Base-by-base conservation (phyloP, 2,113 vertebrate genomes). In the Toxotes chatareus region DNA sequence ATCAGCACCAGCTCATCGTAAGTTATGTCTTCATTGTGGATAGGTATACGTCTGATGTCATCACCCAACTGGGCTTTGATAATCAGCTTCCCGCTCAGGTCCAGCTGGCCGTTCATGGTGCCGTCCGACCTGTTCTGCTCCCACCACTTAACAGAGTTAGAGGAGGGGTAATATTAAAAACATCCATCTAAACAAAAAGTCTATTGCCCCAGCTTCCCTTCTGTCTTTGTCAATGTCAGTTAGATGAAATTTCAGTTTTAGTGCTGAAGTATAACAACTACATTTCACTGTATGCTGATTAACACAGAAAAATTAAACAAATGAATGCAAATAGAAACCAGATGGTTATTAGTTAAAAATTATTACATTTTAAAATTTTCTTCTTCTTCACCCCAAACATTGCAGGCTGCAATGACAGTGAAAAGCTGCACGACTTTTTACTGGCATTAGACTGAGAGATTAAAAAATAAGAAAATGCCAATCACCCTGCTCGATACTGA, bases 11-110 rank as follows among this genome's bases (percentile, higher is more conserved):
- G 95, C 80, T 99, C 98, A 88, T 99, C 98, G 5, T 99, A 99
- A 51, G 98, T 99, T 80, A 99, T 99, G 91, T 99, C 98, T 94
- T 99, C 98, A 91, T 99, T 99, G 86, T 99, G 98, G 92, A 99
- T 99, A 64, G 98, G 98, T 92, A 99, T 99, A 87, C 98, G 96
- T 65, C 98, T 95, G 90, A 99, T 99, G 91, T 99, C 98, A 21
- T 99, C 98, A 3, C 98, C 98, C 90, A 99, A 89, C 91, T 99
- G 98, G 93, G 98, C 98, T 96, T 99, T 99, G 91, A 99, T 99
- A 87, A 99, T 99, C 86, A 99, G 96, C 94, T 99, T 99, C 86
- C 98, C 98, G 74, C 98, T 99, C 82, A 99, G 93, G 89, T 99
- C 98, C 95, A 99, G 95, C 92, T 99, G 98, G 80, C 98, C 98